These are phyloP conservation scores for Oceanodroma tethys DNA, from an alignment of 2,113 vertebrate genomes.

Conservation along the genomic window DNA sequence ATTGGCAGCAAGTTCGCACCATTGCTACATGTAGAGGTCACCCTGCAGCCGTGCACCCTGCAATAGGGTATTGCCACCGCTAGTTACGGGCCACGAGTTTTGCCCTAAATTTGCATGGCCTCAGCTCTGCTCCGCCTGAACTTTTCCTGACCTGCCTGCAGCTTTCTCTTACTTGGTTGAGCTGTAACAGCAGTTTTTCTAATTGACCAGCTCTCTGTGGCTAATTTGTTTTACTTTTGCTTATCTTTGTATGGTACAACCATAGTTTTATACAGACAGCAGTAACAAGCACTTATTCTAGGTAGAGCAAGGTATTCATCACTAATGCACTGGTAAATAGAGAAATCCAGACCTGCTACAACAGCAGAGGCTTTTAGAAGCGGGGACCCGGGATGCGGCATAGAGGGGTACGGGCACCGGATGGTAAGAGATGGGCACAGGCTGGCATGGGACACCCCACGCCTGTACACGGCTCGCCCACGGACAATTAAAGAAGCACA, in stretches of 20 bases:
- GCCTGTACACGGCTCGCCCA: neutral
- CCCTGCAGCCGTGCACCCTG: too few relatives aligned
- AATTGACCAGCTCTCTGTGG: neutral
- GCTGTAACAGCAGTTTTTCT: neutral
- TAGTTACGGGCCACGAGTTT: too few relatives aligned
- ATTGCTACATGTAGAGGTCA: rapidly evolving
- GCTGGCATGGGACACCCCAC: neutral
- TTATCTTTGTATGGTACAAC: neutral
- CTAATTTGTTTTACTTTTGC: neutral
- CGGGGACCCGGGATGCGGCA: neutral
- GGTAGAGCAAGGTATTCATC: neutral
- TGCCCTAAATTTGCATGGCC: neutral
- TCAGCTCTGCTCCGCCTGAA: neutral
- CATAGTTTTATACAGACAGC: neutral
- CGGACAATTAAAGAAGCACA: neutral
- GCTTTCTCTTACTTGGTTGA: neutral
- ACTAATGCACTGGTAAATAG: neutral
- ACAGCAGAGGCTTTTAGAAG: neutral
- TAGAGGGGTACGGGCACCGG: too few relatives aligned
- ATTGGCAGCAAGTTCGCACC: neutral
- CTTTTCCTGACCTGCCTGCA: neutral
- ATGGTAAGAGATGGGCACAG: neutral
- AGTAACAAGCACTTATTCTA: neutral
- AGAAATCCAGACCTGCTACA: neutral
- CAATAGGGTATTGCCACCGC: rapidly evolving